A percentile compares a stretch with the other conserved stretches of the same genome.
These are phyloP conservation scores for Cryptomyrus ogoouensis DNA, from an alignment of 2,113 vertebrate genomes.

Conservation along the genomic window DNA sequence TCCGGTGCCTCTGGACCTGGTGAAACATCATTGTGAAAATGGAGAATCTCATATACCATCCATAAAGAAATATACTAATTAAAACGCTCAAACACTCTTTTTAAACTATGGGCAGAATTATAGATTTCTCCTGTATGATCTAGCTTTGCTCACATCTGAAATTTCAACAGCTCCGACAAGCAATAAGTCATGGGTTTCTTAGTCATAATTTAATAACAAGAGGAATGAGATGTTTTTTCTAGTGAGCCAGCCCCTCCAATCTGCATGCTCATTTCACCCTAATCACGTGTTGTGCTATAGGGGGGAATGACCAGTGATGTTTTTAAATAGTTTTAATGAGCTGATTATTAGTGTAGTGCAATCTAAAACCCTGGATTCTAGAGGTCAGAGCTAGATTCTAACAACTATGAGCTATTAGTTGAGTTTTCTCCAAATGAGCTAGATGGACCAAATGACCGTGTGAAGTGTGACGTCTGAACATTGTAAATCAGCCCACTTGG, in stretches of 20 bases:
- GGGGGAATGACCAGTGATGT: constrained; percentile 40
- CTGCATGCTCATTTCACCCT: constrained; percentile 40
- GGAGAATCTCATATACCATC: constrained; percentile 19
- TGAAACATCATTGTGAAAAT: constrained; percentile 6
- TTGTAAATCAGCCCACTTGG: constrained; percentile 35
- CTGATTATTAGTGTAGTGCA: background rate
- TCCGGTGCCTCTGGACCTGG: background rate
- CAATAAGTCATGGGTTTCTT: constrained; percentile 48
- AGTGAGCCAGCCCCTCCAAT: constrained; percentile 42
- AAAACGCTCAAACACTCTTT: constrained; percentile 1
- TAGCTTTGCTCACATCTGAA: constrained; percentile 27
- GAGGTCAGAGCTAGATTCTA: too few relatives aligned
- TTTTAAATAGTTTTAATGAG: constrained; percentile 34
- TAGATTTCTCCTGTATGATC: constrained; percentile 27
- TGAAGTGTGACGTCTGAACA: constrained; percentile 49
- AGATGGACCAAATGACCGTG: too few relatives aligned
- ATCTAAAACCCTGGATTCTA: too few relatives aligned
- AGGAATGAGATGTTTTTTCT: constrained; percentile 47
- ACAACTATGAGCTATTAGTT: too few relatives aligned
- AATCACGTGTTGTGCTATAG: constrained; percentile 44
- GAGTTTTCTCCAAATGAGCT: too few relatives aligned
- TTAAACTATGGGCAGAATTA: constrained; percentile 17
- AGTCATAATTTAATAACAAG: constrained; percentile 49
- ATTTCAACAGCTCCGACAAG: constrained; percentile 30
- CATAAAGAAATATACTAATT: constrained; percentile 22